These are phyloP conservation scores for Panzeria rudis DNA, from an alignment of 2,888 invertebrate genomes.

Conservation along the genomic window DNA sequence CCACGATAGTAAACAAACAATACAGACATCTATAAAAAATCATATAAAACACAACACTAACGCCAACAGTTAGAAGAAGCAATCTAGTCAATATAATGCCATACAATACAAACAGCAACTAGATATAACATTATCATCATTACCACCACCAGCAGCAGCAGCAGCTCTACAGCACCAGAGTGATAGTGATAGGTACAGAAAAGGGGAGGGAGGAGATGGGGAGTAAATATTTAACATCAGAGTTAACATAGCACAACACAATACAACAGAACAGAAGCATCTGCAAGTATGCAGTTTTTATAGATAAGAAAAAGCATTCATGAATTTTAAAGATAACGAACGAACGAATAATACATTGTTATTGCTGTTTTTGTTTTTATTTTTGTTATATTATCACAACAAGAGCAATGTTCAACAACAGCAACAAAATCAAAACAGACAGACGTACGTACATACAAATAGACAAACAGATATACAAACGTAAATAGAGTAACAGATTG, in stretches of 20 bases:
- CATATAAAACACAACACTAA: conserved; percentile 58
- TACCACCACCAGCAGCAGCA: conserved; percentile 39
- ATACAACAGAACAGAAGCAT: conserved; percentile 71
- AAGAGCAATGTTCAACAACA: conserved; percentile 59
- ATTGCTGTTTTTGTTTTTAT: conserved; percentile 49
- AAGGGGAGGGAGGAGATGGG: not conserved
- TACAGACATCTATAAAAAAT: conserved; percentile 64
- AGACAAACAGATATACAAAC: conserved; percentile 41
- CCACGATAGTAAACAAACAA: conserved; percentile 59
- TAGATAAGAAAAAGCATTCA: conserved; percentile 82
- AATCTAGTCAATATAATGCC: conserved; percentile 45
- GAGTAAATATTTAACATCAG: conserved; percentile 49
- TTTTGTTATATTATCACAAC: conserved; percentile 64
- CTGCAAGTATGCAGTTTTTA: conserved; percentile 82
- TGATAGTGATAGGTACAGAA: not conserved
- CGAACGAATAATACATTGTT: conserved; percentile 61
- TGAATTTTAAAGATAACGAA: conserved; percentile 81
- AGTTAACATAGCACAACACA: conserved; percentile 61
- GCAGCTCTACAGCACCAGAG: conserved; percentile 3
- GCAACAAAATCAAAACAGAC: conserved; percentile 14
- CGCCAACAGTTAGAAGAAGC: conserved; percentile 57
- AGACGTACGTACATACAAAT: conserved; percentile 14
- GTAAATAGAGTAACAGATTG: conserved; percentile 60
- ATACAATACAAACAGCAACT: conserved; percentile 50
- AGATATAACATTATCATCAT: conserved; percentile 62